Percentiles rank a stretch among this genome's conserved stretches.
phyloP scores from a whole-genome alignment of 2,888 invertebrate species.

The Megalurothrips usitatus region DNA sequence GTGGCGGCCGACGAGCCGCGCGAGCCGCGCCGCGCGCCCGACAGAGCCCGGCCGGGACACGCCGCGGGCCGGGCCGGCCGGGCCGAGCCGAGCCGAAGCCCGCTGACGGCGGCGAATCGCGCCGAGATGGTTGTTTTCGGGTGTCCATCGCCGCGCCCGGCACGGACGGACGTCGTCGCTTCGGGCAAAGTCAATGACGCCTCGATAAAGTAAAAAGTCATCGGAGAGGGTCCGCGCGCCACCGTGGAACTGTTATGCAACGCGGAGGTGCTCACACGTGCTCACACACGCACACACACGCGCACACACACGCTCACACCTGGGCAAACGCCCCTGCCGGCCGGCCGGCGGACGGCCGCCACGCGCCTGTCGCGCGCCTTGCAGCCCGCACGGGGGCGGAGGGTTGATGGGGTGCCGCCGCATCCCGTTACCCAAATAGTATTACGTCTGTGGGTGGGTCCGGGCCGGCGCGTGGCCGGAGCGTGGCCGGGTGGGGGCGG shows the following conservation, averaged over 20 bases:
- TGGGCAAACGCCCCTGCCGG: no score
- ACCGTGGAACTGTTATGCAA: neutral
- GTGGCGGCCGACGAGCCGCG: neutral
- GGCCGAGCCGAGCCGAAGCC: no score
- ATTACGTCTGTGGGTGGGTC: neutral
- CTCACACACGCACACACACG: neutral
- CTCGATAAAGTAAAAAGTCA: neutral
- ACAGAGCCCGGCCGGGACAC: neutral
- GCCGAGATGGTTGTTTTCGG: no score
- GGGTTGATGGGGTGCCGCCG: no score
- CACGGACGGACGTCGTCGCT: neutral
- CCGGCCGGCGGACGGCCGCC: no score
- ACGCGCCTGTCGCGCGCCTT: no score
- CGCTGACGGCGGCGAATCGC: no score
- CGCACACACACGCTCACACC: neutral
- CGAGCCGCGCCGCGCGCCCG: no score
- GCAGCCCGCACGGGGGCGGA: no score
- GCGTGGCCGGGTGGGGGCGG: neutral
- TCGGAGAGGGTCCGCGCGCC: neutral
- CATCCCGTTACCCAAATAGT: slow-evolving; percentile 4
- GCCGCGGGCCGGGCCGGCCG: neutral
- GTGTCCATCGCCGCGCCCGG: no score
- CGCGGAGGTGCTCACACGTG: neutral
- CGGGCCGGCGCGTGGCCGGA: slow-evolving; percentile 3
- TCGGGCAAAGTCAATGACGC: neutral